These are phyloP conservation scores for Magallana angulata DNA, from an alignment of 1,140 invertebrate genomes.

Conservation along the genomic window DNA sequence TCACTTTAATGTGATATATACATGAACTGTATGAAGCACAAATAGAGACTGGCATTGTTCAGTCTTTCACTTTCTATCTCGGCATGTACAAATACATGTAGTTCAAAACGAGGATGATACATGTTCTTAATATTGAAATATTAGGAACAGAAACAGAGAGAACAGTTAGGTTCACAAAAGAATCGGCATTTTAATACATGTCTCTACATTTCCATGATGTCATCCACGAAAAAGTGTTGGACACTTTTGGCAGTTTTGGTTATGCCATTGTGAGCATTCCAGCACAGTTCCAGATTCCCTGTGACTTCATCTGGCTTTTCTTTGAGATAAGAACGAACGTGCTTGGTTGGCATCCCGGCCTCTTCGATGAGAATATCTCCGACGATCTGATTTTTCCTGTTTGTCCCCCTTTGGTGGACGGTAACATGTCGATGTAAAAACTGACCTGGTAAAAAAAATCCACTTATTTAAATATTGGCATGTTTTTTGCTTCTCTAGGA, in stretches of 20 bases:
- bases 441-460: conserved; percentile 42
- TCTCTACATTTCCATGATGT: conserved; percentile 1
- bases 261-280: conserved; percentile 26
- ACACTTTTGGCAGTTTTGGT: conserved; percentile 21
- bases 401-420: not conserved
- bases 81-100: too few relatives aligned
- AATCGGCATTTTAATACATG: too few relatives aligned
- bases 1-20: too few relatives aligned
- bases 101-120: too few relatives aligned
- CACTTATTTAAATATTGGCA: too few relatives aligned
- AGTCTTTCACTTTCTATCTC: too few relatives aligned
- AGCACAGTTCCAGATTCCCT: conserved; percentile 21
- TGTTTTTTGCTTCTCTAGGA: too few relatives aligned
- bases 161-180: too few relatives aligned
- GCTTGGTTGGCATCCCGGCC: not conserved
- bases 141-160: too few relatives aligned
- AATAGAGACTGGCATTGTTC: too few relatives aligned
- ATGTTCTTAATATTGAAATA: too few relatives aligned
- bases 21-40: too few relatives aligned
- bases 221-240: conserved; percentile 37
- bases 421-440: conserved; percentile 43
- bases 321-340: conserved; percentile 2
- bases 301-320: conserved; percentile 23
- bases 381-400: conserved; percentile 29
- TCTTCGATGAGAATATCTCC: conserved; percentile 39